Base-by-base conservation (phyloP, 2,797 vertebrate genomes). In the Spea hammondii region DNA sequence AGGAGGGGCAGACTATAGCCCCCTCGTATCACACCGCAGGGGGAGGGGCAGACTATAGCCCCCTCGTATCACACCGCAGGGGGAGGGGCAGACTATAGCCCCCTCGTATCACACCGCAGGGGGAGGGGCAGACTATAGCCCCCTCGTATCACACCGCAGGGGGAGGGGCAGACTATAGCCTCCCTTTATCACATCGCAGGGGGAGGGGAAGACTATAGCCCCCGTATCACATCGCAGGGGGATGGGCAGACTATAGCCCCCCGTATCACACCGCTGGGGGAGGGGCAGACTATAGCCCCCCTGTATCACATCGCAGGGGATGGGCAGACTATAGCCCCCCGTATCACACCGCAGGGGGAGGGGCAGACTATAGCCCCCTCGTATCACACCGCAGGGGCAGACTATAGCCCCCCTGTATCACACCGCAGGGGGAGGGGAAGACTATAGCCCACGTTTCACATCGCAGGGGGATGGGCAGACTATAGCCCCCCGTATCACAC, bases 351-450 rank as follows among this genome's bases (percentile, higher is more conserved):
- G n/a, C 50, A 48, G 54, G 54, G 55, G 54, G 13, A 4, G 45
- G 54, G 54, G n/a, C 13, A 5, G 32, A 1, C 17, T 6, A 9
- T 5, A 51, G 50, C 5, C 50, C n/a, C n/a, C n/a, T n/a, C n/a
- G n/a, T n/a, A n/a, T 51, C 50, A 51, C 50, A 51, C 5, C 50
- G 5, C 50, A 51, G 5, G 9, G 50, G 50, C 50, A 9, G 50
- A 9, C 5, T 32, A 57, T 11, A 17, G 12, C 17, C 46, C 13
- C 67, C 14, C 44, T 9, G 12, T 59, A 45, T 59, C 45, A 17
- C 70, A 51, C 54, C 48, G n/a, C n/a, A n/a, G n/a, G n/a, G n/a
- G 70, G 70, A 7, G 69, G 12, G 44, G 62, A 32, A 44, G 32
- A 51, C 12, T 50, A 51, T 51, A 50, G 13, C 47, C n/a, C 48